Evolutionary conservation across 2,113 vertebrate species (phyloP), one percentile per base, ranked within the genome.

Genomic region (Coturnix japonica): DNA sequence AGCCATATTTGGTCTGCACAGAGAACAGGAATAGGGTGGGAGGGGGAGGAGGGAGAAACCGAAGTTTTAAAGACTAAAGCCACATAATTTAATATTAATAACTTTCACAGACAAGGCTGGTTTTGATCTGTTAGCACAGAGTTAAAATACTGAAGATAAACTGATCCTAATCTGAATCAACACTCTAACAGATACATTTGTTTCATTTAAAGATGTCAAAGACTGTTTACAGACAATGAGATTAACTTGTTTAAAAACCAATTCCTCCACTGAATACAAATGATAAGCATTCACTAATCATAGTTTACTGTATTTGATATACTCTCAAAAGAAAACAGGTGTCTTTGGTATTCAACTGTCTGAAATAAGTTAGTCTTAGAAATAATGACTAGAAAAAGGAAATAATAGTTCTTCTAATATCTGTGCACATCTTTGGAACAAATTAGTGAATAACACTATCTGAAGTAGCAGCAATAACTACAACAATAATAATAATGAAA

Each of bases 171-270:
- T 70, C 28, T 81, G 54, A 79, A 87, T 80, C 72, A 81, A 70
- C 47, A 13, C 16, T 26, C 12, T n/a, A 44, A 87, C 79, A 70
- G 67, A 85, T 60, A 49, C 8, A 74, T 59, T 56, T 5, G 4
- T 74, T 84, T 80, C 65, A 74, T 33, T 69, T 81, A 95, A 86
- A 53, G 4, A 72, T 90, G 63, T 88, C 56, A 89, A 85, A 90
- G 9, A 49, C 21, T 94, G 72, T 91, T 95, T 94, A 63, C 69
- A 96, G 70, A 51, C 43, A 87, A 87, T 80, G 39, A 89, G 44
- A 86, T 91, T 69, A 71, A 77, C 49, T 57, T 90, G 47, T 88
- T 89, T 87, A 77, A 90, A 85, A 53, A 76, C 56, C 3, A 83
- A 3, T 84, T 94, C 59, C 46, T 84, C 11, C n/a, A 47, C 31